These are phyloP conservation scores for Mobula birostris DNA, from an alignment of 2,113 vertebrate genomes.

Conservation along the genomic window DNA sequence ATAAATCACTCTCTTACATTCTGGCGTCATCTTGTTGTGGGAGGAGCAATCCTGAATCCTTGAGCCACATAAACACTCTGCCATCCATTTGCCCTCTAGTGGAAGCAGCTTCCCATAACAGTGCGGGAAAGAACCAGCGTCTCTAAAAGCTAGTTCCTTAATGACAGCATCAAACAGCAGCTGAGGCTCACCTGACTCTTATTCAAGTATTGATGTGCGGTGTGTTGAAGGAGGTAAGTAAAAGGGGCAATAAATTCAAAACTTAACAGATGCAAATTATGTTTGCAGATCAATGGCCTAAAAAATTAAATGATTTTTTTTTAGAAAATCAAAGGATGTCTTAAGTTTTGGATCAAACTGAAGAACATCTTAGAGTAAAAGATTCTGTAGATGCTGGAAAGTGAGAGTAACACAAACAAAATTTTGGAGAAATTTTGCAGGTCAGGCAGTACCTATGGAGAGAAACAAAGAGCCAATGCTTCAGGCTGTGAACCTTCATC, in stretches of 20 bases:
- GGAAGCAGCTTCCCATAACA: too few relatives aligned
- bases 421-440: too few relatives aligned
- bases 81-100: too few relatives aligned
- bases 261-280: background rate
- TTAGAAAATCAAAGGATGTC: background rate
- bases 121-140: background rate
- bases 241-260: background rate
- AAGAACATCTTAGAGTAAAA: background rate
- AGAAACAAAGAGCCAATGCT: too few relatives aligned
- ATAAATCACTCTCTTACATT: too few relatives aligned
- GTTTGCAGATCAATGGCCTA: background rate
- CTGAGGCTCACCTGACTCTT: background rate
- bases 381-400: too few relatives aligned
- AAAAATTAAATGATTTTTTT: background rate
- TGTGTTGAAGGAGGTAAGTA: background rate
- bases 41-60: too few relatives aligned
- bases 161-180: background rate
- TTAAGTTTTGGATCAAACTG: background rate
- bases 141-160: background rate
- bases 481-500: too few relatives aligned
- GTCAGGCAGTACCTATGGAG: too few relatives aligned
- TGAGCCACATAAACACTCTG: too few relatives aligned
- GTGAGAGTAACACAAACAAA: too few relatives aligned
- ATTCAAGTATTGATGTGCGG: background rate
- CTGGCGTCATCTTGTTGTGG: too few relatives aligned